Evolutionary conservation across 2,888 invertebrate species (phyloP).

Genomic region (Calephelis perditalis): DNA sequence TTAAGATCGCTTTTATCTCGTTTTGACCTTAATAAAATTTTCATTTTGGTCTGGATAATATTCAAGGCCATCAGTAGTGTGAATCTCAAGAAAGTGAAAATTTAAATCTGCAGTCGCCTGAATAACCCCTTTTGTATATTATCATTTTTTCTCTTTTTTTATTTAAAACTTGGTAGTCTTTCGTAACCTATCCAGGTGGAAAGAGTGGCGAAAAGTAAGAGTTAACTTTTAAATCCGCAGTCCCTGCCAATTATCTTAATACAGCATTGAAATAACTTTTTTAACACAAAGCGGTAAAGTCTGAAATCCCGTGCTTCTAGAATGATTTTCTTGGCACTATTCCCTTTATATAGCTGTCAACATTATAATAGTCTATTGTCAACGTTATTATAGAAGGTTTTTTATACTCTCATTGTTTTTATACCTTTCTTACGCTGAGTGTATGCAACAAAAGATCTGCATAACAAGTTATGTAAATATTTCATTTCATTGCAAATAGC

Average conservation of each 20-base stretch:
- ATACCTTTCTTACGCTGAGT: background rate
- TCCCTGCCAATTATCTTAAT: conserved; percentile 7
- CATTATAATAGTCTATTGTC: conserved; percentile 11
- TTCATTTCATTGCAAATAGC: no score
- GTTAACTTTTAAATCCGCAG: conserved; percentile 1
- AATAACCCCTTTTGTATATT: no score
- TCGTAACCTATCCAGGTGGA: background rate
- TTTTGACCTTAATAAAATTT: no score
- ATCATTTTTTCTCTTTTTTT: no score
- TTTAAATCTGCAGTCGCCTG: no score
- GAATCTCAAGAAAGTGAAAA: no score
- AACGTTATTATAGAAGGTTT: conserved; percentile 4
- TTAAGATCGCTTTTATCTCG: no score
- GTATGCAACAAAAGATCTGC: no score
- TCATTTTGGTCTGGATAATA: no score
- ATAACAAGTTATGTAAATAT: no score
- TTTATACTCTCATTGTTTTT: conserved; percentile 2
- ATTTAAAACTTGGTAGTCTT: background rate
- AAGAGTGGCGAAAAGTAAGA: conserved; percentile 8
- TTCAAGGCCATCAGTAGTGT: no score
- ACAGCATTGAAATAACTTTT: background rate
- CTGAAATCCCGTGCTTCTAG: background rate
- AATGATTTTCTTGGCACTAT: conserved; percentile 6
- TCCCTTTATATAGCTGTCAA: conserved; percentile 10
- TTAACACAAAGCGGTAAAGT: background rate